Evolutionary conservation across 37 sponge, comb jelly and placozoan genomes (phyloP), one percentile per base, ranked within the genome.

Genomic region (Axinella damicornis): DNA sequence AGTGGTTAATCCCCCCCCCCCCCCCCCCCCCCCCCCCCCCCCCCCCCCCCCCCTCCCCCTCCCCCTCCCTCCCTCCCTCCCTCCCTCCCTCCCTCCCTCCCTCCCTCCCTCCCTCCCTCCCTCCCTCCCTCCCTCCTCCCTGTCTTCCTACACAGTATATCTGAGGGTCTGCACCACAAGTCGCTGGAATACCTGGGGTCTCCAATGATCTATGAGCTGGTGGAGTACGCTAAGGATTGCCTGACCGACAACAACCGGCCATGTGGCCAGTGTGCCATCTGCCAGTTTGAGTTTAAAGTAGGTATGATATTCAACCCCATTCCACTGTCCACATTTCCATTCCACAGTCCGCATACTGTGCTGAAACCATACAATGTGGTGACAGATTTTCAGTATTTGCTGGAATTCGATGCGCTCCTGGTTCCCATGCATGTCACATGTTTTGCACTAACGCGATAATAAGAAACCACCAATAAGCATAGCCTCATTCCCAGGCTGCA

Each of bases 231-330:
- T 37, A 69, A 73, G 53, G 92, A 92, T 15, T 64, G 85, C n/a
- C 73, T 93, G 12, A 93, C 93, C 62, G 78, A 88, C 33, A 37
- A 88, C 71, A 93, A 93, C 73, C 67, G 73, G 16, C 93, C 93
- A 4, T 82, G 89, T 70, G 90, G 81, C 1, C 58, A 82, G 31
- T 93, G 93, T 88, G 77, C 93, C 40, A 60, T 89, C n/a, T 93
- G 93, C 41, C 86, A 77, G n/a, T 38, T n/a, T 30, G 25, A 34
- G 0, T 85, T 89, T 74, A 28, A 88, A 68, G 89, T 85, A 21
- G 2, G 41, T 46, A 46, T 46, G 46, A 46, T n/a, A n/a, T n/a
- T n/a, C n/a, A n/a, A n/a, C n/a, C n/a, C n/a, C n/a, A n/a, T n/a
- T n/a, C n/a, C n/a, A n/a, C n/a, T n/a, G n/a, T n/a, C n/a, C n/a